These are phyloP conservation scores for Hirtodrosophila trivittata DNA, from an alignment of 2,888 invertebrate species.

Conservation along the genomic window DNA sequence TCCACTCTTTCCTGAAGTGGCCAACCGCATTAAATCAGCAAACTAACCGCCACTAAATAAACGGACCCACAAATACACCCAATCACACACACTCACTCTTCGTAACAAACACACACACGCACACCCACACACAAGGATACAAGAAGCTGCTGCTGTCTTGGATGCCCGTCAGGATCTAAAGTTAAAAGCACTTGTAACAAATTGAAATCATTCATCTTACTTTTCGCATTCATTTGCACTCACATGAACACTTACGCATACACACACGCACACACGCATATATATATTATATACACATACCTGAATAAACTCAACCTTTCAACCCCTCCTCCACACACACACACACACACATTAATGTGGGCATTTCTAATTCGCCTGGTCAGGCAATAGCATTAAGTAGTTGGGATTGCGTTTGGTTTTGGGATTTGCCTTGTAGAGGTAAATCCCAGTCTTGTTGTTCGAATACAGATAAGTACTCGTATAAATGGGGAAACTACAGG, in stretches of 20 bases:
- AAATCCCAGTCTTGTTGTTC: constrained; percentile 12
- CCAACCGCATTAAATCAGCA: constrained; percentile 77
- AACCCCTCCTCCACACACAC: too few relatives aligned
- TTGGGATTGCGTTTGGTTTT: constrained; percentile 38
- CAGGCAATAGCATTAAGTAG: constrained; percentile 62
- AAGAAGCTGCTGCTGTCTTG: constrained; percentile 45
- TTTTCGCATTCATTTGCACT: constrained; percentile 74
- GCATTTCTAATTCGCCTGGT: constrained; percentile 55
- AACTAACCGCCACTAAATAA: constrained; percentile 77
- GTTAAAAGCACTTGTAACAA: constrained; percentile 80
- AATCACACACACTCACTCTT: constrained; percentile 18
- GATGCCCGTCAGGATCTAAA: constrained; percentile 63
- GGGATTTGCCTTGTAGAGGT: constrained; percentile 40
- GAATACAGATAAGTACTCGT: neutral
- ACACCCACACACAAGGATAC: constrained; percentile 6
- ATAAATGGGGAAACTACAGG: constrained; percentile 7
- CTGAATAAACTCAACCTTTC: too few relatives aligned
- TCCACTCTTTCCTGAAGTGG: constrained; percentile 73
- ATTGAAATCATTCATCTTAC: constrained; percentile 80
- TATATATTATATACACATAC: constrained; percentile 8
- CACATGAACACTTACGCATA: constrained; percentile 21
- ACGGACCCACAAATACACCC: constrained; percentile 30
- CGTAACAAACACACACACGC: constrained; percentile 16
- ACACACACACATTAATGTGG: too few relatives aligned
- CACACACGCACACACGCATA: constrained; percentile 15